Percentiles rank a stretch among this genome's conserved stretches.
These are phyloP conservation scores for Cataglyphis hispanica DNA, from an alignment of 1,140 invertebrate genomes.

Conservation along the genomic window DNA sequence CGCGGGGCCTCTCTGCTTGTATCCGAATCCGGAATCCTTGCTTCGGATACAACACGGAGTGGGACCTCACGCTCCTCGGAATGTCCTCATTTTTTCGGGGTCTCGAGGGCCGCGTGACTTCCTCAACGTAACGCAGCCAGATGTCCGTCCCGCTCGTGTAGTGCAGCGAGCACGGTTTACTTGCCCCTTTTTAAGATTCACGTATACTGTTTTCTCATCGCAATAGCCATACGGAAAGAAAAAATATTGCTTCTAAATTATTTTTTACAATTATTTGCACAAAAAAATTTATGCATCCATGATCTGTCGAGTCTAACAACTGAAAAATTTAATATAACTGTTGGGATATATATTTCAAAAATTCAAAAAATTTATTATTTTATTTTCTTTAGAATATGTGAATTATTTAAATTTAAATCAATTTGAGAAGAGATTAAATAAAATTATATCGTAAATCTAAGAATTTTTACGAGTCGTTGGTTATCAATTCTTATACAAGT, in stretches of 20 bases:
- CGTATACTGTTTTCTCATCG: constrained; percentile 41
- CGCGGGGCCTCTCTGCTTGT: neutral
- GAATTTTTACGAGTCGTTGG: neutral
- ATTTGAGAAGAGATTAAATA: neutral
- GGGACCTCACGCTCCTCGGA: constrained; percentile 62
- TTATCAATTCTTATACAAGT: too few species aligned
- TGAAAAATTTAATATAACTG: neutral
- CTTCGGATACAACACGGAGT: constrained; percentile 50
- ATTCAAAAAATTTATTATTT: neutral
- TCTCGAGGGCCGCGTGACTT: constrained; percentile 78
- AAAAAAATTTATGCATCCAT: neutral
- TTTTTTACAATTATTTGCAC: neutral
- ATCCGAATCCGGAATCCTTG: constrained; percentile 68
- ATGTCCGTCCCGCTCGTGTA: constrained; percentile 24
- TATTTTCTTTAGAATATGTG: too few species aligned
- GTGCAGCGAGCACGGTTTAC: constrained; percentile 50
- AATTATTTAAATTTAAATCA: constrained; percentile 17
- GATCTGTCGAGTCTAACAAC: neutral
- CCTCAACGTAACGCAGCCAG: constrained; percentile 70
- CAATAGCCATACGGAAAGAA: neutral
- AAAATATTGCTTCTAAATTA: neutral
- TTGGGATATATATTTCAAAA: constrained; percentile 11
- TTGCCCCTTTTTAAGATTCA: constrained; percentile 70
- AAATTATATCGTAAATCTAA: constrained; percentile 4
- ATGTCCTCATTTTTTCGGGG: constrained; percentile 81